A percentile compares a stretch with the other conserved stretches of the same genome.
phyloP scores from a whole-genome alignment of 2,113 vertebrate genomes.

The Urocynchramus pylzowi region DNA sequence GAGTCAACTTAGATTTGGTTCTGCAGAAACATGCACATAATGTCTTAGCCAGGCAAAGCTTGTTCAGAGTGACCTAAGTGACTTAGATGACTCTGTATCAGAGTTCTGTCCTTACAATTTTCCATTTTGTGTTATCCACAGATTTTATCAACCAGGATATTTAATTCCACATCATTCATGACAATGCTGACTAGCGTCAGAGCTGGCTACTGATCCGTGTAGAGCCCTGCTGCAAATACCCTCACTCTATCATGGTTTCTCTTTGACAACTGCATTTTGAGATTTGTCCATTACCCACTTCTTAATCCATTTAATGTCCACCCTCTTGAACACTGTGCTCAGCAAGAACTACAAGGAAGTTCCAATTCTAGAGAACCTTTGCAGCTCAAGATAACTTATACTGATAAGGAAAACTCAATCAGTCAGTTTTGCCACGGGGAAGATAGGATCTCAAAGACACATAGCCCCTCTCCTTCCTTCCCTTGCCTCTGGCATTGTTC shows the following conservation, averaged over 20 bases:
- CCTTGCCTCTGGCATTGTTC: background rate
- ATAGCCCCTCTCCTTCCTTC: background rate
- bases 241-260: slow-evolving; percentile 10
- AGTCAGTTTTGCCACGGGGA: background rate
- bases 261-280: slow-evolving; percentile 48
- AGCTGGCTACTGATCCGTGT: background rate
- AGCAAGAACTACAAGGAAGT: slow-evolving; percentile 40
- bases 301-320: slow-evolving; percentile 47
- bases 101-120: slow-evolving; percentile 27
- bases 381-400: background rate
- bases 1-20: background rate
- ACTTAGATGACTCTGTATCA: slow-evolving; percentile 14
- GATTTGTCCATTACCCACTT: slow-evolving; percentile 31
- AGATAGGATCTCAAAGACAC: slow-evolving; percentile 33
- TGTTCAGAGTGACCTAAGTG: background rate
- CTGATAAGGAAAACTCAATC: slow-evolving; percentile 46
- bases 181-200: slow-evolving; percentile 33
- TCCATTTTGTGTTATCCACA: slow-evolving; percentile 42
- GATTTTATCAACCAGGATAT: slow-evolving; percentile 38
- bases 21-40: background rate
- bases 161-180: slow-evolving; percentile 46
- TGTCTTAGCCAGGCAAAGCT: background rate
- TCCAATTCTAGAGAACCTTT: slow-evolving; percentile 33
- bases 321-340: background rate
- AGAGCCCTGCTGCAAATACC: background rate